Percentiles rank a stretch among this genome's conserved stretches.
These are phyloP conservation scores for Gambusia affinis DNA, from an alignment of 2,113 vertebrate species.

Conservation along the genomic window DNA sequence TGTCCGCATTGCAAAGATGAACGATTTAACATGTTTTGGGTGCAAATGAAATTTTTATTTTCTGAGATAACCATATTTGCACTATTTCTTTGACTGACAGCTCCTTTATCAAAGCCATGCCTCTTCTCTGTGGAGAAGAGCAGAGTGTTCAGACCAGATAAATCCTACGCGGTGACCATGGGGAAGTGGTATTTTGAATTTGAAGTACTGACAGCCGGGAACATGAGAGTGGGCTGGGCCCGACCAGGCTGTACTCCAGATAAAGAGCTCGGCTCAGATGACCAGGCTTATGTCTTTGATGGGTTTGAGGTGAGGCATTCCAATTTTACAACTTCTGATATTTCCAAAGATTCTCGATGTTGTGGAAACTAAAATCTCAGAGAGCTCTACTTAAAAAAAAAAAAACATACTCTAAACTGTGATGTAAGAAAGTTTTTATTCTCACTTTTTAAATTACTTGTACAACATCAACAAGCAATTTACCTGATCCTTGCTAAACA, in stretches of 20 bases:
- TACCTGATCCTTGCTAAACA: not conserved
- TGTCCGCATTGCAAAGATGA: not conserved
- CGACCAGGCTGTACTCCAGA: slow-evolving; percentile 84
- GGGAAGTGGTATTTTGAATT: slow-evolving; percentile 98
- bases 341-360: not conserved
- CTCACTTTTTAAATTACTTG: not conserved
- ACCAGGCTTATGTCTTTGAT: slow-evolving; percentile 90
- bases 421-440: not conserved
- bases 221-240: slow-evolving; percentile 94
- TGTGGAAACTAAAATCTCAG: not conserved
- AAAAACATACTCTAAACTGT: not conserved
- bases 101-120: slow-evolving; percentile 42
- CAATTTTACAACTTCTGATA: slow-evolving; percentile 6
- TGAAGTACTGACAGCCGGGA: slow-evolving; percentile 87
- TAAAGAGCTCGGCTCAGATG: slow-evolving; percentile 90
- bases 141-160: slow-evolving; percentile 91
- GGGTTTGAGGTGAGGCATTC: slow-evolving; percentile 87
- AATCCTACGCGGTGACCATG: slow-evolving; percentile 85
- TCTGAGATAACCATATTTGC: slow-evolving; percentile 13
- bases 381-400: not conserved
- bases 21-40: not conserved
- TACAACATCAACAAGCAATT: not conserved
- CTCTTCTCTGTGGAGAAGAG: slow-evolving; percentile 80
- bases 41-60: slow-evolving; percentile 20
- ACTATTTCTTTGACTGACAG: slow-evolving; percentile 55